Evolutionary conservation across 2,888 invertebrate genomes (phyloP), one percentile per base, ranked within the genome.

Genomic region (Aspidiotus rigidus): DNA sequence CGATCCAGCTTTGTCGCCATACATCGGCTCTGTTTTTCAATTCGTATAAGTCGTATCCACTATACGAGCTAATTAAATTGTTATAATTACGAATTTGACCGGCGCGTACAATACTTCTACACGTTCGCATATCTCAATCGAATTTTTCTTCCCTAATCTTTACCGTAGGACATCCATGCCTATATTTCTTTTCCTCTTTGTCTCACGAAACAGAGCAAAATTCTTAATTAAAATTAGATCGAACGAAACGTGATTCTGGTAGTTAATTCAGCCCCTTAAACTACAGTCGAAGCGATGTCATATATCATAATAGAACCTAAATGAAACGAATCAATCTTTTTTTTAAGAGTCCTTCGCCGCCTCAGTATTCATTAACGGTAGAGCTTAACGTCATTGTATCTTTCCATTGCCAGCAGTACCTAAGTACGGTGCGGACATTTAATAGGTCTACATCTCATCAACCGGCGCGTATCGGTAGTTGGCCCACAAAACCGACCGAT

Each of bases 311-410:
- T 66, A 66, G 66, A 49, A 66, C 57, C 57, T 66, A 66, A 66
- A 66, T 66, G 66, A 66, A 66, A 66, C 66, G 66, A 66, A 66
- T 66, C 66, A 66, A 66, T 66, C 66, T 66, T 66, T 66, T 66
- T 66, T 59, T 66, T 42, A 41, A 57, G 39, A 41, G 54, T 64
- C 42, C 64, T 41, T 42, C 63, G 55, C 59, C 49, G 57, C 56
- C 57, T 57, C 55, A 28, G 64, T 28, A 59, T 66, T 66, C 59
- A 57, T 57, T 7, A 56, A 56, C 16, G 39, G 28, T 13, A 28
- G 59, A 56, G 56, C n/a, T 16, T 16, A 56, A 17, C n/a, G 16
- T 10, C n/a, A 56, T n/a, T 16, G 56, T n/a, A 17, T n/a, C 10
- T 16, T 10, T 3, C 39, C 28, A 59, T 7, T 28, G 28, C 39